Conservation (phyloP, 2,888 invertebrate species). For the Siphonodentalium dalli region DNA sequence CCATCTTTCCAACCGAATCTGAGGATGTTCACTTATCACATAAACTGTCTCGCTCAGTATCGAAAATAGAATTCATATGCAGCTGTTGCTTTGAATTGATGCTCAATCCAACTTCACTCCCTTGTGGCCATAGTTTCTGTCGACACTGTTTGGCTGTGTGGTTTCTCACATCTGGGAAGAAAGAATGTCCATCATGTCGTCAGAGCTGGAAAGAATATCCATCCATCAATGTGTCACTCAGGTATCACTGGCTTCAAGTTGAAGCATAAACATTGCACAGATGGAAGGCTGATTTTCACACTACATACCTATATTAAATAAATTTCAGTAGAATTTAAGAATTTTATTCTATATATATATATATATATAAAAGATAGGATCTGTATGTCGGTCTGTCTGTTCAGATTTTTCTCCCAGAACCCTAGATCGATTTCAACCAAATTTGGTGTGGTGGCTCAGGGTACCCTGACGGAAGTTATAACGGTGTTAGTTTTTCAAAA, state of each 20-base stretch:
- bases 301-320: too few relatives aligned
- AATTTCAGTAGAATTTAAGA: too few relatives aligned
- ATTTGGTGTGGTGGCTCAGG: too few relatives aligned
- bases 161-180: slow-evolving; percentile 46
- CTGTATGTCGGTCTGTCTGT: too few relatives aligned
- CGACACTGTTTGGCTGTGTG: slow-evolving; percentile 55
- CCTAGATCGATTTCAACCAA: too few relatives aligned
- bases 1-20: background rate
- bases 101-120: slow-evolving; percentile 52
- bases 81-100: slow-evolving; percentile 50
- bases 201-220: slow-evolving; percentile 49
- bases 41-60: background rate
- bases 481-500: too few relatives aligned
- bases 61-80: slow-evolving; percentile 48
- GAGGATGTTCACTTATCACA: background rate
- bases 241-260: slow-evolving; percentile 33
- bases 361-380: too few relatives aligned
- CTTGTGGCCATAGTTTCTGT: slow-evolving; percentile 59
- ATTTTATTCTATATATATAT: too few relatives aligned
- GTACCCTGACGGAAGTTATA: too few relatives aligned
- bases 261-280: too few relatives aligned
- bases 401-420: too few relatives aligned
- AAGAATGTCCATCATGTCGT: slow-evolving; percentile 52
- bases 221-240: slow-evolving; percentile 45
- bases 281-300: too few relatives aligned